Base-by-base conservation (phyloP, 2,113 vertebrate species). In the Takifugu flavidus region DNA sequence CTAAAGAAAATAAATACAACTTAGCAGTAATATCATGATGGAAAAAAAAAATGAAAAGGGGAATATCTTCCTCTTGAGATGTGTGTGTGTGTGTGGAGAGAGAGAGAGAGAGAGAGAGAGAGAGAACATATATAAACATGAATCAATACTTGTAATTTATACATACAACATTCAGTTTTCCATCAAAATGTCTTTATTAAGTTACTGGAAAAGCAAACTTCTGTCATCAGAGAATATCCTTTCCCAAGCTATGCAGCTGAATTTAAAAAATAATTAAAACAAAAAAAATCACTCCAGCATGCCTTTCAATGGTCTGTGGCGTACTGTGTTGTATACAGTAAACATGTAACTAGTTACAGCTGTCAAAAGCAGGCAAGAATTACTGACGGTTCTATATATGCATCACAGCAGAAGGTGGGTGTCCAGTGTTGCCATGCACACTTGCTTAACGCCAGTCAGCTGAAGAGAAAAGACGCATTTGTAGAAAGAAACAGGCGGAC, bases 301-400 rank as follows among this genome's bases (percentile, higher is more conserved):
- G 83, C 79, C 77, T 73, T 65, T 74, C 26, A 63, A 53, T 70
- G 52, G 64, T 4, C 13, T 25, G 43, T 42, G 53, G 61, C 26
- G 25, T 58, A 61, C 53, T 75, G 69, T 51, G 62, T 86, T 68
- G 72, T 62, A 74, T 57, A 82, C 49, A 80, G 43, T 67, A 68
- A 58, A 84, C 66, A 82, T 49, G 13, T 14, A 66, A 74, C 67
- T 88, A 89, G 89, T 78, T 90, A 89, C 85, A 89, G 74, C 78
- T 60, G 65, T 70, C 52, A 77, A 67, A 78, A 82, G 76, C 71
- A 72, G 77, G 71, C 60, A 52, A 70, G 54, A 81, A 60, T 49
- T 50, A 56, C 70, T 76, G 47, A 27, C 63, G 56, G 25, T 46
- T 69, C 26, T 50, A 64, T 25, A 62, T 27, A 76, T 67, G 56